These are phyloP conservation scores for Lagocephalus sceleratus DNA, from an alignment of 2,797 vertebrate genomes.

Conservation along the genomic window DNA sequence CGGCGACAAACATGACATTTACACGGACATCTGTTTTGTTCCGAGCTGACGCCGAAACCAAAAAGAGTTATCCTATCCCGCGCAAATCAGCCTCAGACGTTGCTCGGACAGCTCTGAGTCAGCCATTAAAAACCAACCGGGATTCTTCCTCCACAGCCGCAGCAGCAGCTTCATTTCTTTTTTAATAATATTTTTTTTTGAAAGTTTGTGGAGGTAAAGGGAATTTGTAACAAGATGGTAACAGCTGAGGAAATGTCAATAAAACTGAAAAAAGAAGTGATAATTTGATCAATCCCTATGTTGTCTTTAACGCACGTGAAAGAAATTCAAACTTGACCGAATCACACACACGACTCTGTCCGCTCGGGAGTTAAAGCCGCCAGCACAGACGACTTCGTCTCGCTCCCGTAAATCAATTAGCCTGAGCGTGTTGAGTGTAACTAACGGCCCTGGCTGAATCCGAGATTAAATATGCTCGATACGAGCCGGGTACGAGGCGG, in stretches of 20 bases:
- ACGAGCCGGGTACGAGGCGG: constrained; percentile 59
- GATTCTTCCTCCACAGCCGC: too few relatives aligned
- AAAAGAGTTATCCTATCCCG: constrained; percentile 67
- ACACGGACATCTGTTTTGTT: constrained; percentile 73
- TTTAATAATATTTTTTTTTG: too few relatives aligned
- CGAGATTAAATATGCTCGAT: constrained; percentile 73
- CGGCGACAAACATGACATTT: constrained; percentile 77
- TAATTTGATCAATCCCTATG: too few relatives aligned
- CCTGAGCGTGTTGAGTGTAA: constrained; percentile 67
- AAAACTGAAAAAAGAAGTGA: too few relatives aligned
- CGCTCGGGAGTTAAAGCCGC: constrained; percentile 41
- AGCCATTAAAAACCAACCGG: too few relatives aligned
- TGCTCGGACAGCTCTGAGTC: too few relatives aligned
- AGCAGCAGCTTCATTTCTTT: too few relatives aligned
- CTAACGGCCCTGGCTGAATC: constrained; percentile 69
- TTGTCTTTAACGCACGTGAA: too few relatives aligned
- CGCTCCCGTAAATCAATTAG: constrained; percentile 71
- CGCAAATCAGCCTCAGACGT: constrained; percentile 54
- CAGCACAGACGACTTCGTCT: constrained; percentile 59
- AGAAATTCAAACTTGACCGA: too few relatives aligned
- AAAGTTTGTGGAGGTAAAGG: too few relatives aligned
- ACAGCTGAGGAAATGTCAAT: too few relatives aligned
- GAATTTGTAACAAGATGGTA: too few relatives aligned
- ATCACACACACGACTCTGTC: constrained; percentile 6
- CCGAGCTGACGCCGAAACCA: constrained; percentile 51